phyloP scores from a whole-genome alignment of 2,797 vertebrate genomes.

The Hafferia zeledoni region DNA sequence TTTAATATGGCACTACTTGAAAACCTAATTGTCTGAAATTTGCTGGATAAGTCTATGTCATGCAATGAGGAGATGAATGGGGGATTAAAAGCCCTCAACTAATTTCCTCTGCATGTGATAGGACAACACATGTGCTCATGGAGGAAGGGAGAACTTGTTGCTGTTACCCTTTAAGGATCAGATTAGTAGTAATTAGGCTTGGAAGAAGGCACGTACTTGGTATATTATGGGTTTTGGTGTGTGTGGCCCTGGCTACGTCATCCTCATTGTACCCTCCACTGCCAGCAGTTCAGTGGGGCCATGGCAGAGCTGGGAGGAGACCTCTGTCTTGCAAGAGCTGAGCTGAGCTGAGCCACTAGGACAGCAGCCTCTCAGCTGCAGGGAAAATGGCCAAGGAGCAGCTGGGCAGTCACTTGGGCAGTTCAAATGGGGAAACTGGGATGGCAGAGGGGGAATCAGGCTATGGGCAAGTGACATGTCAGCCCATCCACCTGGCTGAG shows the following conservation, averaged over 20 bases:
- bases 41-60: neutral
- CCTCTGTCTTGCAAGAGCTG: neutral
- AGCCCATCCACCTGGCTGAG: too few species aligned
- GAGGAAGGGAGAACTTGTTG: neutral
- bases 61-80: neutral
- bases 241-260: accelerated
- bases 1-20: neutral
- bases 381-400: accelerated
- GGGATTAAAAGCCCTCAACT: neutral
- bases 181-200: neutral
- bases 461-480: accelerated
- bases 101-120: neutral
- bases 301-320: too few species aligned
- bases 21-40: neutral
- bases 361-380: accelerated
- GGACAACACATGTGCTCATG: accelerated
- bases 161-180: neutral
- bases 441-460: accelerated
- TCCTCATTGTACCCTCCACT: neutral
- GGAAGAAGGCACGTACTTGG: neutral
- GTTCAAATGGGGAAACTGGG: accelerated
- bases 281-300: accelerated
- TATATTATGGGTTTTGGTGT: neutral
- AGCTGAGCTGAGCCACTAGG: neutral
- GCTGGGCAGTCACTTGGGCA: neutral